A percentile compares a stretch with the other conserved stretches of the same genome.
These are phyloP conservation scores for Boloria selene DNA, from an alignment of 2,888 invertebrate genomes.

Conservation along the genomic window DNA sequence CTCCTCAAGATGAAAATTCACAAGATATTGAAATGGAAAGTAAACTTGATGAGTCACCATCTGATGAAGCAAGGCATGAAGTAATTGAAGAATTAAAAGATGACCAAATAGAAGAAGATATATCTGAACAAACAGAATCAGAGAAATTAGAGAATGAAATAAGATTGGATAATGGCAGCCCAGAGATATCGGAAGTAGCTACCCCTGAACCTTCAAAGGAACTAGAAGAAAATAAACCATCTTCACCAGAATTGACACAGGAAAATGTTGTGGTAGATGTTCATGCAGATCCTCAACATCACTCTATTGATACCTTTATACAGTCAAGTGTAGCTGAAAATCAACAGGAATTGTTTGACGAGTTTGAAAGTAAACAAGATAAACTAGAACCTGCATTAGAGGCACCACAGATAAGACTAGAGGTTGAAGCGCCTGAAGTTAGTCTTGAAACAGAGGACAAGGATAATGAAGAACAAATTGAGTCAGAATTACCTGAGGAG, in stretches of 20 bases:
- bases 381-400: constrained; percentile 7
- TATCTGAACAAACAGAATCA: constrained; percentile 26
- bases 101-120: constrained; percentile 27
- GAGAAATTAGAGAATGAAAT: constrained; percentile 30
- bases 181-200: constrained; percentile 25
- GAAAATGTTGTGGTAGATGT: constrained; percentile 50
- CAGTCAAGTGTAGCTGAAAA: constrained; percentile 2
- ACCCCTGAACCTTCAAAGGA: constrained; percentile 30
- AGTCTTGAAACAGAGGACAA: constrained; percentile 30
- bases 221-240: constrained; percentile 23
- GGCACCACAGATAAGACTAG: constrained; percentile 25
- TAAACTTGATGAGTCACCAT: constrained; percentile 59
- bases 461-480: constrained; percentile 29
- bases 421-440: constrained; percentile 26
- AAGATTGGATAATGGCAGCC: constrained; percentile 25
- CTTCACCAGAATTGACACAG: constrained; percentile 34
- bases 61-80: constrained; percentile 45
- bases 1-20: constrained; percentile 65
- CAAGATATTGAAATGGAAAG: constrained; percentile 68
- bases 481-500: constrained; percentile 30
- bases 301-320: constrained; percentile 25
- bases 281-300: constrained; percentile 46
- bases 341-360: constrained; percentile 28
- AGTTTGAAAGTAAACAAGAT: constrained; percentile 2
- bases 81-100: constrained; percentile 30